These are phyloP conservation scores for Pangasius mekongensis DNA, from an alignment of 2,797 vertebrate genomes.

Conservation along the genomic window DNA sequence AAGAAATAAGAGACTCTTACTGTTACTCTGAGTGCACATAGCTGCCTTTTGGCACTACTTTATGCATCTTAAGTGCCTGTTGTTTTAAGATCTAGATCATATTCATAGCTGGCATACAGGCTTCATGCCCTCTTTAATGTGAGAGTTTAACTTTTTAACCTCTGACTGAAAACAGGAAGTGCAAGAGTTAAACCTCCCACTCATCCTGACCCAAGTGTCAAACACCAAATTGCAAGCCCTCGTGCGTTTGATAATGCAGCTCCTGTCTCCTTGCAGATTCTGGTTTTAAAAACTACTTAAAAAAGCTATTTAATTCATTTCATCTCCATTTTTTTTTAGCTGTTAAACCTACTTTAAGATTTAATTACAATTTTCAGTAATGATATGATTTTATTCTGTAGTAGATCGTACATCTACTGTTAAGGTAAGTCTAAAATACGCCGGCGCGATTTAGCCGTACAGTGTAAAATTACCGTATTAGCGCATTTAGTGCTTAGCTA, in stretches of 20 bases:
- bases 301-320: not conserved
- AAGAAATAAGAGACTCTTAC: not conserved
- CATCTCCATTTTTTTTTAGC: not conserved
- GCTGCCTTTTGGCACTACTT: not conserved
- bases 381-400: constrained; percentile 17
- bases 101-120: not conserved
- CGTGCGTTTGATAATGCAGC: not conserved
- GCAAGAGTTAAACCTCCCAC: not conserved
- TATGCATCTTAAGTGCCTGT: not conserved
- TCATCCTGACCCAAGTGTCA: constrained; percentile 27
- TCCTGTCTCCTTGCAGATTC: not conserved
- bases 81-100: not conserved
- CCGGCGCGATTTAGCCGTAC: not conserved
- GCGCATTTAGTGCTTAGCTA: not conserved
- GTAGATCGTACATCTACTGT: not conserved
- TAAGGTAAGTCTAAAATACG: constrained; percentile 10
- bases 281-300: not conserved
- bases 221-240: constrained; percentile 1
- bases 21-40: not conserved
- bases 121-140: constrained; percentile 3
- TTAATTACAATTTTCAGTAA: not conserved
- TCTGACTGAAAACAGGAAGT: constrained; percentile 43
- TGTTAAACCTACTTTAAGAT: not conserved
- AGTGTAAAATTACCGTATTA: not conserved
- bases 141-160: constrained; percentile 36